Evolutionary conservation across 1,140 invertebrate genomes (phyloP).

Genomic region (Eumaeus atala): DNA sequence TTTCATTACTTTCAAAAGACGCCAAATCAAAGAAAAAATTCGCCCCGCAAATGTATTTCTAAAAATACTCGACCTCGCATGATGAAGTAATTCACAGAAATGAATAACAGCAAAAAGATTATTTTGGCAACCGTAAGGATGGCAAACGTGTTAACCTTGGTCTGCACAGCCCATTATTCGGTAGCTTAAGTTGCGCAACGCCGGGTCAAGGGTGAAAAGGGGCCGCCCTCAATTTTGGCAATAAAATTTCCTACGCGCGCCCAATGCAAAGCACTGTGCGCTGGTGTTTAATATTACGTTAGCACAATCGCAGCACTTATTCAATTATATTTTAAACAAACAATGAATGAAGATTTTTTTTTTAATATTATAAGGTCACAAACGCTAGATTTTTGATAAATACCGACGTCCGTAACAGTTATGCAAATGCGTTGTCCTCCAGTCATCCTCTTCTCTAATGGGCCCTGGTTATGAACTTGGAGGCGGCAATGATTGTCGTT

Average conservation of each 20-base stretch:
- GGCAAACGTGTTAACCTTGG: constrained; percentile 44
- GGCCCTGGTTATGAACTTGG: too few relatives aligned
- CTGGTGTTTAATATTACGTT: neutral
- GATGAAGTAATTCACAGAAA: constrained; percentile 7
- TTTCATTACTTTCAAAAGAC: constrained; percentile 2
- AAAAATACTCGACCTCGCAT: neutral
- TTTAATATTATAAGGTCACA: too few relatives aligned
- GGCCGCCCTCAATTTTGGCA: constrained; percentile 55
- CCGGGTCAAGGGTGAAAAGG: constrained; percentile 55
- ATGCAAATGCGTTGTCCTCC: too few relatives aligned
- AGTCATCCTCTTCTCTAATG: too few relatives aligned
- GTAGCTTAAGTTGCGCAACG: constrained; percentile 46
- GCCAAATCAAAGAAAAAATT: neutral
- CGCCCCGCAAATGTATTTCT: neutral
- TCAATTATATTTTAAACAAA: too few relatives aligned
- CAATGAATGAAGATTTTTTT: too few relatives aligned
- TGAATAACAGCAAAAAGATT: constrained; percentile 24
- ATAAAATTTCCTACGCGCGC: constrained; percentile 39
- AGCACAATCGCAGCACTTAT: too few relatives aligned
- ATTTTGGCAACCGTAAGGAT: constrained; percentile 54
- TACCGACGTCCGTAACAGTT: too few relatives aligned
- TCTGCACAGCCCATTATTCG: constrained; percentile 35
- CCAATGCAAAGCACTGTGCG: constrained; percentile 25
- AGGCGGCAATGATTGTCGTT: too few relatives aligned
- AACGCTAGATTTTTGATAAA: too few relatives aligned